Conservation (phyloP, 2,797 vertebrate genomes). For the Enteromius thamalakanensis region DNA sequence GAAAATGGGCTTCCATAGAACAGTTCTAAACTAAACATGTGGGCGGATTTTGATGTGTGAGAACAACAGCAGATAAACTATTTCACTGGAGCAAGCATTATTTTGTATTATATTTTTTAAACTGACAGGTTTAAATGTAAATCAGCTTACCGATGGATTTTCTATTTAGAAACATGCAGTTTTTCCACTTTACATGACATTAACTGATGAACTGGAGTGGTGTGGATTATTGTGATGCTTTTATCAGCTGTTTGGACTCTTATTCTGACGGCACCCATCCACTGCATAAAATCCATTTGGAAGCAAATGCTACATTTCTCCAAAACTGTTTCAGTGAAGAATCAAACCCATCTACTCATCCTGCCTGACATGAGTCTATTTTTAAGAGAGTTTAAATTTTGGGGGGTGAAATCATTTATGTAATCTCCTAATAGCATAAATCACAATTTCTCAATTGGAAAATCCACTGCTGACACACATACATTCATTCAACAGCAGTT, state of each 20-base stretch:
- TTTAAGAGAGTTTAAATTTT: neutral
- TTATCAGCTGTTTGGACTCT: neutral
- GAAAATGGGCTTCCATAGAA: neutral
- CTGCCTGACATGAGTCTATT: neutral
- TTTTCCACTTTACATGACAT: neutral
- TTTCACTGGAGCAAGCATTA: neutral
- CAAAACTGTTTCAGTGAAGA: neutral
- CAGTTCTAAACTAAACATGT: neutral
- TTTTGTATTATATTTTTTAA: neutral
- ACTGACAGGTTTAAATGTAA: neutral
- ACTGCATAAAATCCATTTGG: neutral
- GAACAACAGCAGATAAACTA: neutral
- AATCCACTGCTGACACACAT: slow-evolving; percentile 59
- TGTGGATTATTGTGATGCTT: neutral
- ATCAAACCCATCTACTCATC: neutral
- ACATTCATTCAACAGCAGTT: slow-evolving; percentile 66
- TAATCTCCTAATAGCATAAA: slow-evolving; percentile 6
- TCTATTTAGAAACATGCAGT: neutral
- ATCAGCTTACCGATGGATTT: neutral
- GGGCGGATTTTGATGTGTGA: neutral
- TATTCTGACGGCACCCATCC: neutral
- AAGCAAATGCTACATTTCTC: neutral
- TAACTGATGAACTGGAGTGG: neutral
- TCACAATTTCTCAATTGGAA: neutral
- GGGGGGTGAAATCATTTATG: neutral